These are phyloP conservation scores for Ciconia nigra DNA, from an alignment of 2,797 vertebrate species.

Conservation along the genomic window DNA sequence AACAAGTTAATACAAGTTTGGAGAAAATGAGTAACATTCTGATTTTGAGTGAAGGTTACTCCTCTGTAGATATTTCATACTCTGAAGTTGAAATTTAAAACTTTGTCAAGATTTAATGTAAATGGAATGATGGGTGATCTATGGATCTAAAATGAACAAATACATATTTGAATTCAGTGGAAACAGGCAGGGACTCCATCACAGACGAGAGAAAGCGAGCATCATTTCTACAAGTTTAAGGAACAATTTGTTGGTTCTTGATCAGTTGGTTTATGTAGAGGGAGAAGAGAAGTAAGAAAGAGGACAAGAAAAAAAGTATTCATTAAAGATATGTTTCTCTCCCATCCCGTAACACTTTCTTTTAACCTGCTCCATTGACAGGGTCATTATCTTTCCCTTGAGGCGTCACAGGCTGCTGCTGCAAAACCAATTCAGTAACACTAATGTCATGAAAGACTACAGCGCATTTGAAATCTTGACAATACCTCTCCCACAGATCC, in stretches of 20 bases:
- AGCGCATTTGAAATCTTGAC: background rate
- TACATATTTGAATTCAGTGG: background rate
- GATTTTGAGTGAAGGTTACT: background rate
- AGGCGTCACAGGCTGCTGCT: background rate
- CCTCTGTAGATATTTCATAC: background rate
- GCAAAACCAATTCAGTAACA: background rate
- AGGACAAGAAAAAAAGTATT: background rate
- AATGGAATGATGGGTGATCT: background rate
- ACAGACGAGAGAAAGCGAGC: background rate
- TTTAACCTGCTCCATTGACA: background rate
- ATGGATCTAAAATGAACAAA: background rate
- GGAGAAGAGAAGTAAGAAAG: background rate
- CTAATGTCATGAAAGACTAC: background rate
- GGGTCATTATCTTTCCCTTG: background rate
- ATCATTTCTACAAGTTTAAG: background rate
- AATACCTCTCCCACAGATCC: background rate
- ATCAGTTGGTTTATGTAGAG: background rate
- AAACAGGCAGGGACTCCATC: background rate
- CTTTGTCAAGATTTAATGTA: background rate
- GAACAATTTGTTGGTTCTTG: background rate
- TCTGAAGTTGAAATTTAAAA: background rate
- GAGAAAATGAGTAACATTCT: background rate
- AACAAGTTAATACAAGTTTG: background rate
- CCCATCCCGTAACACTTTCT: background rate
- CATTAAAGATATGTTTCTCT: background rate